A percentile compares a stretch with the other conserved stretches of the same genome.
phyloP scores from a whole-genome alignment of 2,113 vertebrate species.

The Alligator mississippiensis region DNA sequence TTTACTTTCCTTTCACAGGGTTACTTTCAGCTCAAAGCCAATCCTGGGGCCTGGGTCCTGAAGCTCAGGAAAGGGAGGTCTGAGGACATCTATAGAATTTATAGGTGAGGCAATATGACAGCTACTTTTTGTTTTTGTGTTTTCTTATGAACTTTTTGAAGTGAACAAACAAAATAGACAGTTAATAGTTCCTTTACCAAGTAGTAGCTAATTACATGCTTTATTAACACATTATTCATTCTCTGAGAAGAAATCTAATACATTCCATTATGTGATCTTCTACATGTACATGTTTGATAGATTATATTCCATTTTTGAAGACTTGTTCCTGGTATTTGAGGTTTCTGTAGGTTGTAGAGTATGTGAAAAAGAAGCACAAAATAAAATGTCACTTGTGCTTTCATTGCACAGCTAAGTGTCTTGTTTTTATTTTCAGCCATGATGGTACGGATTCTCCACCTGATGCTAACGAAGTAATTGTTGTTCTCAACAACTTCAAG shows the following conservation, averaged over 20 bases:
- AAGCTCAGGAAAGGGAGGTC: slow-evolving; percentile 94
- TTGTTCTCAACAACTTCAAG: slow-evolving; percentile 95
- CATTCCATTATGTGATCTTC: not conserved
- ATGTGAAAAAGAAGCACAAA: not conserved
- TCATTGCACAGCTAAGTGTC: not conserved
- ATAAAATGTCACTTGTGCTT: not conserved
- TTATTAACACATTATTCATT: not conserved
- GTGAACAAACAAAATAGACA: not conserved
- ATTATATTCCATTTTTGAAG: not conserved
- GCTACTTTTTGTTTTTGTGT: not conserved
- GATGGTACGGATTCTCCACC: slow-evolving; percentile 95
- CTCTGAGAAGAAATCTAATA: not conserved
- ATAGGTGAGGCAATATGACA: slow-evolving; percentile 83
- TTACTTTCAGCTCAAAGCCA: slow-evolving; percentile 98
- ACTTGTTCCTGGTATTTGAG: not conserved
- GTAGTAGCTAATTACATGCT: not conserved
- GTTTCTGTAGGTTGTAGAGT: not conserved
- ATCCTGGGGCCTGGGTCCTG: slow-evolving; percentile 95
- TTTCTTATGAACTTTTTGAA: not conserved
- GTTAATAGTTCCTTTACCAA: not conserved
- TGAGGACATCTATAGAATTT: slow-evolving; percentile 98
- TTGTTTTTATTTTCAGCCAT: slow-evolving; percentile 81
- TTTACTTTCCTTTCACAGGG: slow-evolving; percentile 79
- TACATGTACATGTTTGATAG: not conserved
- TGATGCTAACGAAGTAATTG: slow-evolving; percentile 88